phyloP scores from a whole-genome alignment of 2,797 vertebrate species.

The Epinephelus malabaricus region DNA sequence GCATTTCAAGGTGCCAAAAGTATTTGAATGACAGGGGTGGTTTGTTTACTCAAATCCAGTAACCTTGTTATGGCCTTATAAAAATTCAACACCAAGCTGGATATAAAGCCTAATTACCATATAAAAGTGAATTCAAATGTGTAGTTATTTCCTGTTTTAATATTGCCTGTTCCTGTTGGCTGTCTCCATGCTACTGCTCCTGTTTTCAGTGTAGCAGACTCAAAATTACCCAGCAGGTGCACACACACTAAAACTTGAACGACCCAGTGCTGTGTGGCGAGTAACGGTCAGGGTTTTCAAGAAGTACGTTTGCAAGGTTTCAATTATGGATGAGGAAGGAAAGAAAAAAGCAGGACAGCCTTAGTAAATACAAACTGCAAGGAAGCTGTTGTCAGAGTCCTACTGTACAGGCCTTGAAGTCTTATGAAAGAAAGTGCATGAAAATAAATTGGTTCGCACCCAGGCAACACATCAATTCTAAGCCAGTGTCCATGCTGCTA shows the following conservation, averaged over 20 bases:
- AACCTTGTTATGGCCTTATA: slow-evolving; percentile 9
- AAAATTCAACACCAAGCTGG: slow-evolving; percentile 7
- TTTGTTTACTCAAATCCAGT: slow-evolving; percentile 25
- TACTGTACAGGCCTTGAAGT: slow-evolving; percentile 18
- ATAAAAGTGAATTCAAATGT: slow-evolving; percentile 20
- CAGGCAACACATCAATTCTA: slow-evolving; percentile 5
- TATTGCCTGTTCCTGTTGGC: slow-evolving; percentile 6
- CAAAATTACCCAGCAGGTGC: slow-evolving; percentile 30
- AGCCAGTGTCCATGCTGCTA: neutral
- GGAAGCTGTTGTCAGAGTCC: slow-evolving; percentile 55
- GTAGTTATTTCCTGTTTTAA: slow-evolving; percentile 4
- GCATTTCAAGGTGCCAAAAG: neutral
- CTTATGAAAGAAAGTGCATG: slow-evolving; percentile 21
- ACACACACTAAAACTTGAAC: slow-evolving; percentile 34
- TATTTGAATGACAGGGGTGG: slow-evolving; percentile 2
- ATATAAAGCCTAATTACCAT: slow-evolving; percentile 25
- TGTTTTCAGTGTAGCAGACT: slow-evolving; percentile 18
- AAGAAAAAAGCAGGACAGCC: slow-evolving; percentile 42
- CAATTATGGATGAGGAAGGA: slow-evolving; percentile 71
- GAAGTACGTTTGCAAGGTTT: slow-evolving; percentile 62
- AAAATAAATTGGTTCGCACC: slow-evolving; percentile 22
- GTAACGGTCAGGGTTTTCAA: slow-evolving; percentile 55
- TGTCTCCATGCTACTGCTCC: neutral
- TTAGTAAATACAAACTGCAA: slow-evolving; percentile 48
- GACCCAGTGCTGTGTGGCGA: slow-evolving; percentile 25